These are phyloP conservation scores for Eupsittula cactorum DNA, from an alignment of 2,113 vertebrate species.

Conservation along the genomic window DNA sequence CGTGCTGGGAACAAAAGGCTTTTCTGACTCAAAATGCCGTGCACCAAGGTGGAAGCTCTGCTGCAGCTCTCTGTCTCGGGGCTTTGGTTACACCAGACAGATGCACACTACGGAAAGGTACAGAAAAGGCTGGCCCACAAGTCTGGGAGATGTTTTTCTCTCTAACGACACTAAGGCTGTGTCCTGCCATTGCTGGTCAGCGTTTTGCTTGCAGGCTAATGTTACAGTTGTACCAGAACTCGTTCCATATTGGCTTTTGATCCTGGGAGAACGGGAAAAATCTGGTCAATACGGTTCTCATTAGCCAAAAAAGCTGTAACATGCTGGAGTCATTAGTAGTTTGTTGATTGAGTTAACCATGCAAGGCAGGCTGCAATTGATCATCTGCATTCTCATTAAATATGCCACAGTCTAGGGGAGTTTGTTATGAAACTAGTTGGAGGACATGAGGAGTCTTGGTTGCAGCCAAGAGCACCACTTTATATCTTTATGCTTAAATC, in stretches of 20 bases:
- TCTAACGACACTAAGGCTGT: not conserved
- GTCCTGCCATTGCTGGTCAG: not conserved
- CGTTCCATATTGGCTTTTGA: constrained; percentile 52
- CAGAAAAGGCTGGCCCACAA: not conserved
- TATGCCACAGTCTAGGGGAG: not conserved
- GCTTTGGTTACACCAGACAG: not conserved
- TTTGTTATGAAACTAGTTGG: not conserved
- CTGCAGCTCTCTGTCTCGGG: not conserved
- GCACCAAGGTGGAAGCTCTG: not conserved
- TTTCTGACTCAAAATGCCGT: not conserved
- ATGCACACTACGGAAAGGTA: not conserved
- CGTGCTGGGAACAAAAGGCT: not conserved
- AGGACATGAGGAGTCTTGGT: not conserved
- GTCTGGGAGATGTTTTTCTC: not conserved
- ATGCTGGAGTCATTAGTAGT: constrained; percentile 62
- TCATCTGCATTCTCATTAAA: constrained; percentile 65
- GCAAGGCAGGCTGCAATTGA: constrained; percentile 61
- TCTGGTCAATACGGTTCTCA: constrained; percentile 50
- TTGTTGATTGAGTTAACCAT: constrained; percentile 66
- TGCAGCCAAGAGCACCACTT: not conserved
- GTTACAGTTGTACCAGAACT: constrained; percentile 56
- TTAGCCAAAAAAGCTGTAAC: constrained; percentile 50
- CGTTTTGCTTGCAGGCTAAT: not conserved
- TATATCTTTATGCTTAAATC: not conserved
- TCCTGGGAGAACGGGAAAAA: constrained; percentile 36